Conservation (phyloP, 2,113 vertebrate genomes). For the Theristicus caerulescens region DNA sequence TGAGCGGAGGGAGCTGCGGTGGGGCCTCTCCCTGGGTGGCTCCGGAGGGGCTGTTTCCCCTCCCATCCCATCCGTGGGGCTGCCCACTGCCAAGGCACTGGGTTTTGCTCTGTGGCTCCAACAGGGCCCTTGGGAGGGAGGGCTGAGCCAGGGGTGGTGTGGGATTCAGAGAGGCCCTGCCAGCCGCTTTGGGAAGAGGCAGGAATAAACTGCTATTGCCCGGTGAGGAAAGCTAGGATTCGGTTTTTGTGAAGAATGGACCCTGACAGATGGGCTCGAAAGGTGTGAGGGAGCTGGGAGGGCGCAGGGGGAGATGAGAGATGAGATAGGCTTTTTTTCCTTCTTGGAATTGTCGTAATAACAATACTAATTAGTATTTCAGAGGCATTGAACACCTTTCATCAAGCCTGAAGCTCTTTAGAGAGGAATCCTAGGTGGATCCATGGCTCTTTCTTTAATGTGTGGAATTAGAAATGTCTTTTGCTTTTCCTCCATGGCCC, state of each 20-base stretch:
- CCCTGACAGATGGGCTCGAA: constrained; percentile 55
- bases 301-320: not conserved
- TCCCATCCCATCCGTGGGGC: not conserved
- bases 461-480: not conserved
- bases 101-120: not conserved
- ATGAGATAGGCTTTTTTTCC: not conserved
- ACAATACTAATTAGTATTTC: constrained; percentile 22
- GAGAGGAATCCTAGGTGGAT: not conserved
- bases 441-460: not conserved
- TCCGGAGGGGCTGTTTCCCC: not conserved
- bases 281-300: constrained; percentile 3
- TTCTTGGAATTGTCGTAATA: not conserved
- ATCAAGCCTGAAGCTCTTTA: not conserved
- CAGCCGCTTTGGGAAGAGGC: not conserved
- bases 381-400: not conserved
- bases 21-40: not conserved
- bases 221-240: constrained; percentile 10
- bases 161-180: not conserved
- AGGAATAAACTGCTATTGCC: constrained; percentile 34
- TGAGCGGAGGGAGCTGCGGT: not conserved
- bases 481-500: not conserved
- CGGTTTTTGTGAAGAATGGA: constrained; percentile 14
- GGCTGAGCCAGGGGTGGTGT: not conserved
- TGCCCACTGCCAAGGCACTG: not conserved
- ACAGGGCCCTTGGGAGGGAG: not conserved